Conservation (phyloP, 2,113 vertebrate species). For the Merops nubicus region DNA sequence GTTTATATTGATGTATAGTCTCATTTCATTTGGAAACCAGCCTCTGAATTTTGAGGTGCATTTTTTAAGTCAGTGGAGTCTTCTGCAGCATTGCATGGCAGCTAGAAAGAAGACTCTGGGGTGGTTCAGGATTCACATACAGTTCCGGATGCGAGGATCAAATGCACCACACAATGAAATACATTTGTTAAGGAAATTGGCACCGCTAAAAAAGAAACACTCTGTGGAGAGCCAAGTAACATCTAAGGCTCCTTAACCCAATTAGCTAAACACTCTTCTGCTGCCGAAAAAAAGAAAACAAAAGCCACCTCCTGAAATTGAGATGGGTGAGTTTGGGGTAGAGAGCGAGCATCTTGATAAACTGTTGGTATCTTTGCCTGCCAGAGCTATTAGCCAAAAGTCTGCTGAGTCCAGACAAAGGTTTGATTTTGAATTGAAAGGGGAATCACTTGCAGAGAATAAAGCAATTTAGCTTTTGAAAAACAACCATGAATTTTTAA, state of each 20-base stretch:
- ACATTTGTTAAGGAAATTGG: slow-evolving; percentile 68
- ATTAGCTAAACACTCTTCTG: slow-evolving; percentile 59
- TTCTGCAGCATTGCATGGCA: neutral
- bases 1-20: neutral
- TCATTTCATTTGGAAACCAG: neutral
- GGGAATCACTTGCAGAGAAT: slow-evolving; percentile 70
- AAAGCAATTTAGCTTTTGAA: slow-evolving; percentile 79
- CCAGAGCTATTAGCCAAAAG: slow-evolving; percentile 73
- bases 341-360: slow-evolving; percentile 53
- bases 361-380: slow-evolving; percentile 63
- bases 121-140: slow-evolving; percentile 37
- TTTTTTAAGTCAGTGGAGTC: neutral
- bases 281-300: neutral
- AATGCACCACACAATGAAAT: slow-evolving; percentile 58
- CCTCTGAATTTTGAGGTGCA: neutral
- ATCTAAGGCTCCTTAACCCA: slow-evolving; percentile 66
- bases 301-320: slow-evolving; percentile 35
- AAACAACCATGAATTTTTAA: slow-evolving; percentile 84
- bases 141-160: slow-evolving; percentile 56
- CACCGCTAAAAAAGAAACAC: slow-evolving; percentile 63
- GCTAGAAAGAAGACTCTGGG: neutral
- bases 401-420: slow-evolving; percentile 79
- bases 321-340: neutral
- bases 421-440: slow-evolving; percentile 82
- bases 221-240: slow-evolving; percentile 55